A percentile compares a stretch with the other conserved stretches of the same genome.
Conservation (phyloP, 1,140 invertebrate species). For the Streblospio benedicti region DNA sequence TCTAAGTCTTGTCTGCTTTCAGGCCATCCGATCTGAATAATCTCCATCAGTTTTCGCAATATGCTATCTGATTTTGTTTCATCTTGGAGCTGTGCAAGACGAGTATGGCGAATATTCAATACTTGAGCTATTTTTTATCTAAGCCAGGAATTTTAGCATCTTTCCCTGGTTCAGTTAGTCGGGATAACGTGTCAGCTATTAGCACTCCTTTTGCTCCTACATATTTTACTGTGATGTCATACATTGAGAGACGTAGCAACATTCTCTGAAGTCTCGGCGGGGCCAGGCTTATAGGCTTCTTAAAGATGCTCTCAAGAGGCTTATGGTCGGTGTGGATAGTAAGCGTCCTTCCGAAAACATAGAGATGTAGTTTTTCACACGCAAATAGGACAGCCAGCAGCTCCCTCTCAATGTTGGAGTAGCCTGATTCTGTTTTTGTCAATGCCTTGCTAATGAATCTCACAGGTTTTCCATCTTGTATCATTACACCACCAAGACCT, state of each 20-base stretch:
- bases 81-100: too few relatives aligned
- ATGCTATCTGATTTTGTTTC: too few relatives aligned
- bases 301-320: slow-evolving; percentile 25
- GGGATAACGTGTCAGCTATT: slow-evolving; percentile 32
- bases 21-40: background rate
- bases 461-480: slow-evolving; percentile 46
- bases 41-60: too few relatives aligned
- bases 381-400: slow-evolving; percentile 46
- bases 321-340: slow-evolving; percentile 35
- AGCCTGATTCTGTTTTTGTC: slow-evolving; percentile 43
- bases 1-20: background rate
- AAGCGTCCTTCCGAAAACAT: background rate
- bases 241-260: slow-evolving; percentile 38
- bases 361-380: background rate
- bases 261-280: slow-evolving; percentile 39
- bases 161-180: too few relatives aligned
- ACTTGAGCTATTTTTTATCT: too few relatives aligned
- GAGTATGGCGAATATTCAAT: too few relatives aligned
- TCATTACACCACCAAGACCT: slow-evolving; percentile 43
- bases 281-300: too few relatives aligned
- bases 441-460: slow-evolving; percentile 46
- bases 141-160: too few relatives aligned
- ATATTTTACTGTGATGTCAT: slow-evolving; percentile 42
- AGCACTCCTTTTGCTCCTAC: slow-evolving; percentile 36
- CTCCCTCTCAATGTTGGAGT: slow-evolving; percentile 49